These are phyloP conservation scores for Serinus canaria DNA, from an alignment of 2,113 vertebrate genomes.

Conservation along the genomic window DNA sequence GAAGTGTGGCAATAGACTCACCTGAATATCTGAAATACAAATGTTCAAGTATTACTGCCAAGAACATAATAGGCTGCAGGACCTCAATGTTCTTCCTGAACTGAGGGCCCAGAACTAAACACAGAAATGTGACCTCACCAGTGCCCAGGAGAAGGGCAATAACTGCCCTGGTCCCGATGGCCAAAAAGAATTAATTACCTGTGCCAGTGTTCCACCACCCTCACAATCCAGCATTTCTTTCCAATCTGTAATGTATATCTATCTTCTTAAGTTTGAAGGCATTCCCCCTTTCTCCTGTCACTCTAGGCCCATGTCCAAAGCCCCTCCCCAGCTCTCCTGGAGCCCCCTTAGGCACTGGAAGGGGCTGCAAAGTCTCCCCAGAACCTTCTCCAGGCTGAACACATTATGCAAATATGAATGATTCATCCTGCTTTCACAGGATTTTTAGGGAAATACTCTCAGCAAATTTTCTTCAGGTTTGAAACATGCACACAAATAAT, in stretches of 20 bases:
- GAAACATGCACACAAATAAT: not conserved
- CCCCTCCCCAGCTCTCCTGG: not conserved
- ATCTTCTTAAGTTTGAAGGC: not conserved
- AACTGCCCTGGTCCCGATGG: not conserved
- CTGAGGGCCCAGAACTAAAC: not conserved
- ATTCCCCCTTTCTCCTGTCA: not conserved
- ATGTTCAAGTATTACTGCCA: not conserved
- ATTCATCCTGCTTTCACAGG: not conserved
- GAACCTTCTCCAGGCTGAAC: not conserved
- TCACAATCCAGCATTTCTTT: not conserved
- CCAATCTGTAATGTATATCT: not conserved
- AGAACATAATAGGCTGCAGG: not conserved
- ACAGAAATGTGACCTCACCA: not conserved
- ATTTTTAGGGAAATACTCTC: not conserved
- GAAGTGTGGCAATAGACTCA: fast-evolving
- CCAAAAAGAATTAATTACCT: not conserved
- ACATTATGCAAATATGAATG: not conserved
- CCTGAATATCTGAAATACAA: not conserved
- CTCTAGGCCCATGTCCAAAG: not conserved
- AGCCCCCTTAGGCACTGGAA: not conserved
- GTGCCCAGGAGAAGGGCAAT: not conserved
- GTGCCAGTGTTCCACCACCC: not conserved
- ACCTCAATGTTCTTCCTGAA: not conserved
- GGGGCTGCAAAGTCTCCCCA: not conserved
- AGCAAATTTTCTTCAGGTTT: not conserved